Base-by-base conservation (phyloP, 2,797 vertebrate genomes). In the Lerista edwardsae region DNA sequence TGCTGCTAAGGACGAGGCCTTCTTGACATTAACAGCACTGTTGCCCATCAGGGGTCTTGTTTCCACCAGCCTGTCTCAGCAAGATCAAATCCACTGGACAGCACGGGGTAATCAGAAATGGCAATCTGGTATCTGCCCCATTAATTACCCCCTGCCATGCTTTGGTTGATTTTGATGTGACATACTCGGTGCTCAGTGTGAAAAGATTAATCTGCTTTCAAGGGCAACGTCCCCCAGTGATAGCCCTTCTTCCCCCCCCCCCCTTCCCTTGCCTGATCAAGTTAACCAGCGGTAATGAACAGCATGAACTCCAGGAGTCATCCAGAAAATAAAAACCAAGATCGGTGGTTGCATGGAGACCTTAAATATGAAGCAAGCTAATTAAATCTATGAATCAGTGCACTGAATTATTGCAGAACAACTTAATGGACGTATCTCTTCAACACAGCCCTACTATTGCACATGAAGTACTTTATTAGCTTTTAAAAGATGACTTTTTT, bases 71-170 rank as follows among this genome's bases (percentile, higher is more conserved):
- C 87, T 90, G 51, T 86, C 90, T 91, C 83, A 91, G 87, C 77
- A 47, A 57, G 86, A 90, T 82, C 36, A 5, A 89, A 67, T 74
- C 87, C 88, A n/a, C 34, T 6, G 79, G 75, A 36, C 27, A 0
- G 81, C 77, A 85, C 41, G 78, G 68, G 81, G 76, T 90, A 91
- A 92, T 90, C 71, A 88, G 82, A 88, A 92, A 85, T 89, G 84
- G 41, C 75, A 47, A 82, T 90, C 61, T 1, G 0, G 0, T 86
- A 87, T 88, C 90, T 94, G 90, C 92, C 91, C 93, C 90, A 89
- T 88, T 92, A 93, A 94, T 93, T 93, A 90, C 87, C 87, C 91
- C 93, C 91, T 61, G 91, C 93, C 62, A 75, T 68, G 1, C 83
- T 72, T 81, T 61, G 57, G 85, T 90, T 55, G 87, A 81, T 85